These are phyloP conservation scores for Dynastes maya DNA, from an alignment of 2,888 invertebrate species.

Conservation along the genomic window DNA sequence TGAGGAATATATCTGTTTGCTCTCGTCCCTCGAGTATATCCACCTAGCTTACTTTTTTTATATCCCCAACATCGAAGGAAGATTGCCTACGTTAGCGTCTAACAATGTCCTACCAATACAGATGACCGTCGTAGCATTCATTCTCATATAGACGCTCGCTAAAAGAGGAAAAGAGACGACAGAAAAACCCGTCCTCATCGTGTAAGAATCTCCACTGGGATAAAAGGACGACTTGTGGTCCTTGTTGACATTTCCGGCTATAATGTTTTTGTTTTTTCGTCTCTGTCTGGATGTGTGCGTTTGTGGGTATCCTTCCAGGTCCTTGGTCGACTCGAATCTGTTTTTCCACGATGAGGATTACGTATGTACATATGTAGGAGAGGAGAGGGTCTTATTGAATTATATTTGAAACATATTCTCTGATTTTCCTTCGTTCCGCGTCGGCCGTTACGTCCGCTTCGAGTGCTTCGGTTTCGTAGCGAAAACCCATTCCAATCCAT, in stretches of 20 bases:
- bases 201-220: slow-evolving; percentile 39
- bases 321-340: background rate
- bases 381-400: slow-evolving; percentile 38
- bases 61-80: slow-evolving; percentile 33
- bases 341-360: slow-evolving; percentile 39
- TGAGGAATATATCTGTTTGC: slow-evolving; percentile 1
- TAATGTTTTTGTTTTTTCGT: slow-evolving; percentile 44
- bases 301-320: background rate
- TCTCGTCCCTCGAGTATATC: slow-evolving; percentile 35
- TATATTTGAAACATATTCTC: slow-evolving; percentile 46
- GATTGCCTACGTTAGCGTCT: slow-evolving; percentile 43
- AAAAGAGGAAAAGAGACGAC: slow-evolving; percentile 5
- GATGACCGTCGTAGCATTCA: slow-evolving; percentile 35
- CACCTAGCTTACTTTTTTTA: slow-evolving; percentile 21
- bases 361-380: slow-evolving; percentile 42
- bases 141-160: slow-evolving; percentile 26
- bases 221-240: slow-evolving; percentile 37
- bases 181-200: slow-evolving; percentile 8
- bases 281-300: background rate
- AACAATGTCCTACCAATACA: slow-evolving; percentile 40
- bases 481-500: slow-evolving; percentile 14
- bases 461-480: slow-evolving; percentile 9
- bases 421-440: slow-evolving; percentile 16
- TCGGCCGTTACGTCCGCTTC: background rate
- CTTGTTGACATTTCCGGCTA: slow-evolving; percentile 46